Conservation (phyloP, 2,888 invertebrate genomes). For the Diloba caeruleocephala region DNA sequence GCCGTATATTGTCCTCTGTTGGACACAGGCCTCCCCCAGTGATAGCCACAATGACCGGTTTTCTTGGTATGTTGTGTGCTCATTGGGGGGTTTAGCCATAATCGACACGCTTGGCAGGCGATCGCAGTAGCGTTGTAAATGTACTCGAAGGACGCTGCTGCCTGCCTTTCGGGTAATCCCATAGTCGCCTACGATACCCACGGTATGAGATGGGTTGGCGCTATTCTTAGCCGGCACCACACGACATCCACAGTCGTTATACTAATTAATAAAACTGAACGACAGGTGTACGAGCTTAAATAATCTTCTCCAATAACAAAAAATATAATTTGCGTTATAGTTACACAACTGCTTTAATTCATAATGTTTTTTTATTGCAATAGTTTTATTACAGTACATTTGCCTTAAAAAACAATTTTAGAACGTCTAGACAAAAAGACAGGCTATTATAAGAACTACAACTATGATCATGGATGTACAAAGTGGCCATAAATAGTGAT, state of each 20-base stretch:
- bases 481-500: conserved; percentile 33
- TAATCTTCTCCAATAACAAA: conserved; percentile 21
- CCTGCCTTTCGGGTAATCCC: too few relatives aligned
- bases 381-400: conserved; percentile 21
- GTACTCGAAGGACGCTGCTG: too few relatives aligned
- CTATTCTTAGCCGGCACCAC: too few relatives aligned
- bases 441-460: conserved; percentile 34
- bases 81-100: too few relatives aligned
- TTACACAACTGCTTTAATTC: conserved; percentile 29
- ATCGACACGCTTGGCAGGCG: too few relatives aligned
- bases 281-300: conserved; percentile 24
- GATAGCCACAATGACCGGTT: too few relatives aligned
- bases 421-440: conserved; percentile 44
- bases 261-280: conserved; percentile 27
- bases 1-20: too few relatives aligned
- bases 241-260: background rate
- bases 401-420: conserved; percentile 36
- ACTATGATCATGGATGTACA: conserved; percentile 13
- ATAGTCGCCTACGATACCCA: too few relatives aligned
- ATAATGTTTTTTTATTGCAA: conserved; percentile 26
- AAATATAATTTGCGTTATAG: conserved; percentile 27
- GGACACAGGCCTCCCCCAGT: too few relatives aligned
- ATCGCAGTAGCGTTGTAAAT: too few relatives aligned
- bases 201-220: too few relatives aligned
- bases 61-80: too few relatives aligned